phyloP scores from a whole-genome alignment of 2,113 vertebrate genomes.

The Glaucidium brasilianum region DNA sequence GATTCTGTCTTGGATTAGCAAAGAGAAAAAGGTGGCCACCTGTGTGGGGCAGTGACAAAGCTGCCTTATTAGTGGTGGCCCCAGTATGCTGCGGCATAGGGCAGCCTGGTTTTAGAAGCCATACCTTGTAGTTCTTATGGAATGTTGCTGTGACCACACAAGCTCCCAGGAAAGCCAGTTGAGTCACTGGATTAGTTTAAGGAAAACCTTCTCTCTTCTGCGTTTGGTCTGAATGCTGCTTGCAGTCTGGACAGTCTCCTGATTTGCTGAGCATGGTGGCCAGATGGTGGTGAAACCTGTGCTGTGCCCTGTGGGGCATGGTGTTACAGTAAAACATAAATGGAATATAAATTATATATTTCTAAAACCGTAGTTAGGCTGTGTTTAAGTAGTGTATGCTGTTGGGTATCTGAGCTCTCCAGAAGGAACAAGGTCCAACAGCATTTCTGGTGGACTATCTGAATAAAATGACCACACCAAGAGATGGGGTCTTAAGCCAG shows the following conservation, averaged over 20 bases:
- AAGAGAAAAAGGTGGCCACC: not conserved
- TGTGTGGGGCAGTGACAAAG: not conserved
- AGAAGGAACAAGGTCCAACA: not conserved
- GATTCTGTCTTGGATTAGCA: not conserved
- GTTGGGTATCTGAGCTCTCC: not conserved
- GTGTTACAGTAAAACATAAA: not conserved
- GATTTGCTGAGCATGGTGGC: not conserved
- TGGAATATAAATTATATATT: not conserved
- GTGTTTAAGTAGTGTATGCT: not conserved
- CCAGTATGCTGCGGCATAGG: accelerated
- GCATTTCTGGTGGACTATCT: not conserved
- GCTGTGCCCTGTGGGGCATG: not conserved
- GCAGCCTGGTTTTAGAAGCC: not conserved
- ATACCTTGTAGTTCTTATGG: not conserved
- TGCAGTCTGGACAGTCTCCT: not conserved
- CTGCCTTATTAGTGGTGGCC: not conserved
- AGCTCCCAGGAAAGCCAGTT: not conserved
- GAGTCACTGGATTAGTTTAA: not conserved
- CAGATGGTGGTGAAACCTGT: not conserved
- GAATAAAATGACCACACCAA: not conserved
- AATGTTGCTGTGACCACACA: not conserved
- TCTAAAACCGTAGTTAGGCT: not conserved
- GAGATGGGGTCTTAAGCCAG: not conserved
- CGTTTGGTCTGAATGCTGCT: not conserved
- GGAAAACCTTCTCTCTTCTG: not conserved